These are phyloP conservation scores for Sphaeramia orbicularis DNA, from an alignment of 2,797 vertebrate genomes.

Conservation along the genomic window DNA sequence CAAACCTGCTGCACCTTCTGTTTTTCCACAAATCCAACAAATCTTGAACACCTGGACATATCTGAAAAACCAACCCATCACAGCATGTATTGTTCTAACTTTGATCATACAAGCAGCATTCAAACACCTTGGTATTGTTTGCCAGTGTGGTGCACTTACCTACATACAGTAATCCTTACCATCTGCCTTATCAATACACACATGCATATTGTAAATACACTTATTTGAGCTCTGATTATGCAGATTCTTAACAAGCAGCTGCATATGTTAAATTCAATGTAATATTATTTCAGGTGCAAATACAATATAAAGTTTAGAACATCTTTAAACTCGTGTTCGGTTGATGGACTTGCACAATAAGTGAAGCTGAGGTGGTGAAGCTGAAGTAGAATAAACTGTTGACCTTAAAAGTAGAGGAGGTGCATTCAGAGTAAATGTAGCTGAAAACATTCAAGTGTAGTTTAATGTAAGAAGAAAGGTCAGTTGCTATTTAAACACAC, in stretches of 20 bases:
- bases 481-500: not conserved
- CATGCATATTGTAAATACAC: not conserved
- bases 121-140: constrained; percentile 18
- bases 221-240: not conserved
- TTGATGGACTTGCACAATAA: too few relatives aligned
- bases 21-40: constrained; percentile 24
- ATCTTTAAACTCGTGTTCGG: too few relatives aligned
- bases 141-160: constrained; percentile 6
- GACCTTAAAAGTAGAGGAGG: not conserved
- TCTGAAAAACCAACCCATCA: constrained; percentile 16
- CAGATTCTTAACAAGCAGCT: not conserved
- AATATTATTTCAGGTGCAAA: too few relatives aligned
- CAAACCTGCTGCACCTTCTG: constrained; percentile 25
- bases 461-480: not conserved
- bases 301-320: too few relatives aligned
- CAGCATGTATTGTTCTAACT: constrained; percentile 9
- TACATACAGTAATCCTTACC: not conserved
- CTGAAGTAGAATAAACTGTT: too few relatives aligned
- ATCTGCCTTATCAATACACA: not conserved
- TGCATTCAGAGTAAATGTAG: not conserved
- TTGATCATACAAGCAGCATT: constrained; percentile 2
- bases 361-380: too few relatives aligned
- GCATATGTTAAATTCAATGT: not conserved
- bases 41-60: constrained; percentile 38
- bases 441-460: not conserved